Evolutionary conservation across 2,888 invertebrate genomes (phyloP), one percentile per base, ranked within the genome.

Genomic region (Pyralis farinalis): DNA sequence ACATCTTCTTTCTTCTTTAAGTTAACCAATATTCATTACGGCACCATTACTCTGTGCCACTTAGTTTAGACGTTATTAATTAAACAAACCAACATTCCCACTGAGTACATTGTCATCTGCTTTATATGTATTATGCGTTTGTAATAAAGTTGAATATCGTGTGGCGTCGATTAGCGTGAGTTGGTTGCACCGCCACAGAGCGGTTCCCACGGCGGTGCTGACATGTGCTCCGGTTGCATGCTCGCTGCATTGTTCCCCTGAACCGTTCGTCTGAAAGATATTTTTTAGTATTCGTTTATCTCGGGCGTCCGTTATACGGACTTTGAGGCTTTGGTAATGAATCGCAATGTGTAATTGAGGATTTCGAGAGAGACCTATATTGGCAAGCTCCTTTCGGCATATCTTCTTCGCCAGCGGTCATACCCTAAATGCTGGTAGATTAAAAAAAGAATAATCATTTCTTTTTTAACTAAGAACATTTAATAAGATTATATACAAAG

Each of bases 21-120:
- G n/a, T n/a, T n/a, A n/a, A n/a, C n/a, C 16, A 16, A 16, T 16
- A 16, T 16, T 16, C 16, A 16, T 16, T 3, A n/a, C 21, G 3
- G 25, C 25, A 7, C 7, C 5, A 25, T 25, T 5, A 25, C 3
- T 5, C 25, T 25, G 25, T 25, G 25, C 25, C 25, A 7, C 25
- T 25, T 16, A 40, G 40, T 35, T 48, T 42, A 39, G 39, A 44
- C 43, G 36, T 40, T 37, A 48, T 40, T 37, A 48, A 45, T 41
- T 41, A 37, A 43, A 48, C 33, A 43, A 38, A 34, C 33, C 38
- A 22, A 34, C 35, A 25, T 7, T 25, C 1, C 25, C 25, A 25
- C 25, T 4, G 7, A n/a, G 7, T 7, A 2, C 25, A 7, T 25
- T 25, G 1, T 8, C 25, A 25, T n/a, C 3, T 8, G 1, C 25